Percentiles rank a stretch among this genome's conserved stretches.
These are phyloP conservation scores for Steinernema carpocapsae DNA, from an alignment of 2,888 invertebrate genomes.

Conservation along the genomic window DNA sequence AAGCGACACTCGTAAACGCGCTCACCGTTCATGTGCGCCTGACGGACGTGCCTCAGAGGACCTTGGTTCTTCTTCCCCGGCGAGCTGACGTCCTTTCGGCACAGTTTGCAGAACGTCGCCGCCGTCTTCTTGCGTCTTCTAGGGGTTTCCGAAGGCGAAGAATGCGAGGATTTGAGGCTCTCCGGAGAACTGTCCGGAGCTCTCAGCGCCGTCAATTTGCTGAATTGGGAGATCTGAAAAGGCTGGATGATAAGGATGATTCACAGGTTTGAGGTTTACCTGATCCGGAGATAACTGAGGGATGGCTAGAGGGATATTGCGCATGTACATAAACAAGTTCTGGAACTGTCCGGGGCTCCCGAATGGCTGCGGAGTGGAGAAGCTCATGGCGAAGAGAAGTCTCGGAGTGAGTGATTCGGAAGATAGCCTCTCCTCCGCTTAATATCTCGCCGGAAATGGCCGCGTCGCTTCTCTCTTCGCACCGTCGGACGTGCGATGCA, in stretches of 20 bases:
- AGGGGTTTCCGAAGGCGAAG: neutral
- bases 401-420: neutral
- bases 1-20: neutral
- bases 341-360: no score
- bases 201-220: no score
- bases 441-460: constrained; percentile 1
- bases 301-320: no score
- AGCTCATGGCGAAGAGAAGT: neutral
- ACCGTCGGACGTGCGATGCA: neutral
- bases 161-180: neutral
- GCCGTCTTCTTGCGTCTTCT: neutral
- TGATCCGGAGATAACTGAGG: neutral
- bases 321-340: no score
- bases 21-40: constrained; percentile 19
- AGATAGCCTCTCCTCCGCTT: neutral
- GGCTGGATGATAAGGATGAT: neutral
- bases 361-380: neutral
- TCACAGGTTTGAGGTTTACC: neutral
- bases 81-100: neutral
- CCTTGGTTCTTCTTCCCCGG: constrained; percentile 16
- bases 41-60: constrained; percentile 8
- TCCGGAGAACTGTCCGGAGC: neutral
- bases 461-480: constrained; percentile 1
- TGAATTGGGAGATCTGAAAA: neutral
- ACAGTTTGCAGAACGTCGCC: neutral